A percentile compares a stretch with the other conserved stretches of the same genome.
phyloP scores from a whole-genome alignment of 2,113 vertebrate species.

The Puffinus mauretanicus region DNA sequence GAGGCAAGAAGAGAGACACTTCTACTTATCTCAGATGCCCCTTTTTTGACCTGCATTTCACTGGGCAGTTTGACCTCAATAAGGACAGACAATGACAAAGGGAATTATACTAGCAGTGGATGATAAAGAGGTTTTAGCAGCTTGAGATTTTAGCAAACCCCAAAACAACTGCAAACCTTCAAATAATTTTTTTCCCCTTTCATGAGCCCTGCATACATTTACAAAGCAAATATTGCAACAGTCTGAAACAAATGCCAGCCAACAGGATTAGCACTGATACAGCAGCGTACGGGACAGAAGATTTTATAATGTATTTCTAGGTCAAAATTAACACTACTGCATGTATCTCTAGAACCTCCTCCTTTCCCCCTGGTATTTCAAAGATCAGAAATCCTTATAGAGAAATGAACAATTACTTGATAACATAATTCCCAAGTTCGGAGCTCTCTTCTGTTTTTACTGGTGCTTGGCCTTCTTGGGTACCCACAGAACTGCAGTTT shows the following conservation, averaged over 20 bases:
- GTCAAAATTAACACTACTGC: not conserved
- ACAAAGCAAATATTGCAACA: not conserved
- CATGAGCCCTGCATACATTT: not conserved
- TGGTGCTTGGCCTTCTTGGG: conserved; percentile 72
- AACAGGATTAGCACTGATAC: not conserved
- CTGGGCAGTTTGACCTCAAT: not conserved
- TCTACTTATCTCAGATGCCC: not conserved
- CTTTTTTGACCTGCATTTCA: not conserved
- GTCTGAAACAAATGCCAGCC: not conserved
- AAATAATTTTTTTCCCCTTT: not conserved
- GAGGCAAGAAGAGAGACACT: not conserved
- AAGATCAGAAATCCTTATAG: not conserved
- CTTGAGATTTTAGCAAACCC: not conserved
- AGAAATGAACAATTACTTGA: conserved; percentile 82
- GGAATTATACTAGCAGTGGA: not conserved
- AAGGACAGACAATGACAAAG: not conserved
- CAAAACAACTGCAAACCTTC: not conserved
- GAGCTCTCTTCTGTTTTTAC: conserved; percentile 91
- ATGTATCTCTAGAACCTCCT: not conserved
- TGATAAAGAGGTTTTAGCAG: not conserved
- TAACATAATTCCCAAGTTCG: conserved; percentile 82
- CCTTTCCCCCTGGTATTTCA: not conserved
- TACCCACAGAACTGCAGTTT: conserved; percentile 55
- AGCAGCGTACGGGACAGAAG: not conserved
- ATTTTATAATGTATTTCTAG: not conserved